phyloP scores from a whole-genome alignment of 2,888 invertebrate genomes.

The Cyclophora punctaria region DNA sequence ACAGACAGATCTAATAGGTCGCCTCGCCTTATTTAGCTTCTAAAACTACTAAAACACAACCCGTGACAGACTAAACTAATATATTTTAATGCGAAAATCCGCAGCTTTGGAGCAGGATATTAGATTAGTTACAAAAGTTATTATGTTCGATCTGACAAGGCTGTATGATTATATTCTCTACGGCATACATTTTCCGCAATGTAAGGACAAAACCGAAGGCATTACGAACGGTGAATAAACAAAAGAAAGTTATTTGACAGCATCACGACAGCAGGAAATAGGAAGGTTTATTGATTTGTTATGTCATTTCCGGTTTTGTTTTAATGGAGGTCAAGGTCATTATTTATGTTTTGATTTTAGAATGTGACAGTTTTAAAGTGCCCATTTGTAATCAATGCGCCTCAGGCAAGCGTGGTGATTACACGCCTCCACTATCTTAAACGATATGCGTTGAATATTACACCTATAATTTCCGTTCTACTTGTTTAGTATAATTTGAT shows the following conservation, averaged over 20 bases:
- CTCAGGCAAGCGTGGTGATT: too few species aligned
- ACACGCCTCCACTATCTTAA: too few species aligned
- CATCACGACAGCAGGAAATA: slow-evolving; percentile 46
- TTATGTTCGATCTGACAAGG: slow-evolving; percentile 14
- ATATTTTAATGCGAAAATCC: slow-evolving; percentile 7
- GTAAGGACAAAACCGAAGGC: slow-evolving; percentile 21
- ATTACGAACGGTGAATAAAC: slow-evolving; percentile 17
- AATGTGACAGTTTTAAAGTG: slow-evolving; percentile 1
- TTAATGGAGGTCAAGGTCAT: slow-evolving; percentile 46
- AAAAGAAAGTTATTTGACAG: slow-evolving; percentile 55
- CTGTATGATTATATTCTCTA: slow-evolving; percentile 8
- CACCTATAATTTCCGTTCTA: too few species aligned
- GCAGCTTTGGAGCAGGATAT: slow-evolving; percentile 11
- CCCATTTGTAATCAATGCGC: too few species aligned
- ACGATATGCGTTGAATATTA: too few species aligned
- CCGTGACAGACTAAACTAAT: not conserved
- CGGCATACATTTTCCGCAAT: slow-evolving; percentile 18
- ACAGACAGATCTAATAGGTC: too few species aligned
- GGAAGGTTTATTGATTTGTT: slow-evolving; percentile 45
- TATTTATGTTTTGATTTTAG: not conserved
- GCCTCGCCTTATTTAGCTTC: too few species aligned
- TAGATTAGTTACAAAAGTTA: slow-evolving; percentile 14
- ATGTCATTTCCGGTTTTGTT: slow-evolving; percentile 41
- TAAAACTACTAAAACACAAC: too few species aligned
- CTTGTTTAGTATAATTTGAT: too few species aligned